Percentiles rank a stretch among this genome's conserved stretches.
Conservation (phyloP, 2,888 invertebrate genomes). For the Harpalus rufipes region DNA sequence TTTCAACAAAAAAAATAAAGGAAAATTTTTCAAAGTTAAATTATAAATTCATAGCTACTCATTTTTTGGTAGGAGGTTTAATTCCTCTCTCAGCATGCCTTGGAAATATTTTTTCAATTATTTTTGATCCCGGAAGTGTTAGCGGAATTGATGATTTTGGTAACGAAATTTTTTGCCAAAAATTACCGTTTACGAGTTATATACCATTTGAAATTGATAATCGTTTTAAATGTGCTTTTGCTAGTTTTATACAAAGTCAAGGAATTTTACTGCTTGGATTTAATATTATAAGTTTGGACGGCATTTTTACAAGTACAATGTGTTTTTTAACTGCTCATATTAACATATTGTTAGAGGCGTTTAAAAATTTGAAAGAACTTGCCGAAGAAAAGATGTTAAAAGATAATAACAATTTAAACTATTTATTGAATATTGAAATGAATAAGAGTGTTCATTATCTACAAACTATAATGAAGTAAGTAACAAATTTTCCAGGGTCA, state of each 20-base stretch:
- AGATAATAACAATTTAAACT: not conserved
- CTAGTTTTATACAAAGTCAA: not conserved
- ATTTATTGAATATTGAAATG: not conserved
- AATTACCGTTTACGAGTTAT: slow-evolving; percentile 8
- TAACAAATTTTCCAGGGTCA: not conserved
- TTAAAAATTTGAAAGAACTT: not conserved
- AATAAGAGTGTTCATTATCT: slow-evolving; percentile 10
- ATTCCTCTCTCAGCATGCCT: not conserved
- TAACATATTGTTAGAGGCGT: not conserved
- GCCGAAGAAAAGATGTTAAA: not conserved
- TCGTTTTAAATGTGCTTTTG: not conserved
- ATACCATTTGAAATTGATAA: slow-evolving; percentile 6
- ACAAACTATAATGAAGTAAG: slow-evolving; percentile 9
- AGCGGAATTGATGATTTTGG: not conserved
- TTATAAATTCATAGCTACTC: not conserved
- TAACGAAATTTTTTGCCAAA: not conserved
- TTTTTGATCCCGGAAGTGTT: not conserved
- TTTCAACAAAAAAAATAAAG: not conserved
- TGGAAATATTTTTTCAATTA: not conserved
- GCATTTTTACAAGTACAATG: slow-evolving; percentile 1
- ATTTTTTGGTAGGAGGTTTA: not conserved
- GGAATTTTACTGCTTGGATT: not conserved
- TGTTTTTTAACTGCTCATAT: not conserved
- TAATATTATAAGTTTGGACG: slow-evolving; percentile 11
- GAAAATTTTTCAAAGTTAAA: not conserved